These are phyloP conservation scores for Oncorhynchus gorbuscha DNA, from an alignment of 2,113 vertebrate species.

Conservation along the genomic window DNA sequence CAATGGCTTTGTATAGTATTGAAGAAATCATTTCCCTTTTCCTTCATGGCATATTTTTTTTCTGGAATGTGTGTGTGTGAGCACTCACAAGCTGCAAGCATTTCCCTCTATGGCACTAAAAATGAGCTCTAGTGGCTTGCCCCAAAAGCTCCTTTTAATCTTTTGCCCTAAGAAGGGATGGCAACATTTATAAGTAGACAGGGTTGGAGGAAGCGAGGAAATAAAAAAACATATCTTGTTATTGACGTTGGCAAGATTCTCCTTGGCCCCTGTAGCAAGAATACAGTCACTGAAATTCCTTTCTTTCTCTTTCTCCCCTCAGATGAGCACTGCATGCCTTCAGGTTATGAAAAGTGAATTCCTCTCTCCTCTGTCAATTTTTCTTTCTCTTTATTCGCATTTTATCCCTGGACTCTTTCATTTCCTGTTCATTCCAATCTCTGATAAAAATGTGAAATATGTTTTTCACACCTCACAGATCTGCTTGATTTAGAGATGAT, in stretches of 20 bases:
- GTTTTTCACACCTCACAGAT: constrained; percentile 46
- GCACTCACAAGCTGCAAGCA: constrained; percentile 37
- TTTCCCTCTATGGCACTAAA: constrained; percentile 38
- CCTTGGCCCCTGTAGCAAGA: constrained; percentile 33
- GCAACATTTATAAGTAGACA: constrained; percentile 55
- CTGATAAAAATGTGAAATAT: constrained; percentile 56
- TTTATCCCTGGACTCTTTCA: constrained; percentile 28
- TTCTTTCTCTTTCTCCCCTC: no score
- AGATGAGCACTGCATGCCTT: background rate
- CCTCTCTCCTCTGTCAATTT: constrained; percentile 23
- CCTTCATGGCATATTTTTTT: no score
- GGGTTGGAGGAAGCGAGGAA: constrained; percentile 31
- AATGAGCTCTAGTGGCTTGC: constrained; percentile 47
- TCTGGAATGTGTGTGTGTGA: no score
- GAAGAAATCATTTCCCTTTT: no score
- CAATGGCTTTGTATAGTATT: no score
- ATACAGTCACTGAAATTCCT: constrained; percentile 7
- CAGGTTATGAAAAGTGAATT: constrained; percentile 39
- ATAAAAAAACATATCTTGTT: constrained; percentile 25
- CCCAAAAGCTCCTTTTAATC: constrained; percentile 57
- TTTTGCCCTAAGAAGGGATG: constrained; percentile 49
- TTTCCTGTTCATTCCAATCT: constrained; percentile 42
- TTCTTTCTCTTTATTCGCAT: constrained; percentile 41
- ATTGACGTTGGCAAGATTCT: constrained; percentile 45
- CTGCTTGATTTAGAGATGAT: constrained; percentile 34